Evolutionary conservation across 2,888 invertebrate genomes (phyloP), one percentile per base, ranked within the genome.

Genomic region (Sesia bembeciformis): DNA sequence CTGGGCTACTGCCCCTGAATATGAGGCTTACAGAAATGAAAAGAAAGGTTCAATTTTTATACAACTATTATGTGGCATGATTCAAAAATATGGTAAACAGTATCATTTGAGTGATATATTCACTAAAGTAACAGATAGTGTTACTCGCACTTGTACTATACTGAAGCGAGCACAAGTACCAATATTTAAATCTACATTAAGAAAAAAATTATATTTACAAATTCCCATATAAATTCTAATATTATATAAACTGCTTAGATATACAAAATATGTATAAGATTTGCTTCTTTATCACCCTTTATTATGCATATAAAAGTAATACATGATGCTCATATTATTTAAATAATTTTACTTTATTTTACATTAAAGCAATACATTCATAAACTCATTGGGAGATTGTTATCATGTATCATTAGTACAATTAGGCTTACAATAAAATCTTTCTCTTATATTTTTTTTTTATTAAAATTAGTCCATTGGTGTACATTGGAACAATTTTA

Each of bases 271-370:
- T 43, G n/a, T 43, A n/a, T 43, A 46, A 8, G 46, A 46, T 46
- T 42, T 3, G 5, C 7, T 46, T 46, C 46, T 7, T 86, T 84
- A 67, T 86, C 76, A 68, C 85, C 85, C 62, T 87, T 78, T 60
- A 75, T 66, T 38, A 88, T 82, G 82, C 88, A 88, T 40, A 86
- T 81, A 68, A 82, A 86, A 6, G 81, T 81, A 56, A 87, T 87
- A 62, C 90, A 81, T 79, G 87, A 80, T 0, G 89, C 81, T 46
- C 87, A 86, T 40, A 67, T 65, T 94, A 93, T 58, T 91, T 90
- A 40, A 23, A 23, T 1, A 23, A 23, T 23, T 23, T 23, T 23
- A 23, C 23, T 23, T 23, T 23, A 23, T 23, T 23, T 23, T 23
- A 23, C 23, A 23, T 23, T 23, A 23, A 23, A 23, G 23, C 23